Base-by-base conservation (phyloP, 2,113 vertebrate genomes). In the Polypterus senegalus region DNA sequence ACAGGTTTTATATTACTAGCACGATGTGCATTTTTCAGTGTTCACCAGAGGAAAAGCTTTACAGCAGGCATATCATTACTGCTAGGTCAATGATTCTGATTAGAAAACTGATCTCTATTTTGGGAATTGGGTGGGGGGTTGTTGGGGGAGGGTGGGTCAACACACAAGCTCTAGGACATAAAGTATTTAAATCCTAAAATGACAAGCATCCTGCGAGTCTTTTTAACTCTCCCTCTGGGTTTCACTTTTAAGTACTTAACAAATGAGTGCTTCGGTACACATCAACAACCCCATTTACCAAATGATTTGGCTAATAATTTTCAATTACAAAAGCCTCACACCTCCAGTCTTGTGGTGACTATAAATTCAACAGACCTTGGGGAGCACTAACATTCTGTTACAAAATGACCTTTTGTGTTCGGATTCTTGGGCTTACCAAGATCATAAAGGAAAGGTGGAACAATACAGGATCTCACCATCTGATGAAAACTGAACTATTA, bases 221-320 rank as follows among this genome's bases (percentile, higher is more conserved):
- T 77, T 76, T 84, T 83, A 84, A 85, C 85, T 87, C 80, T 79
- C 82, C 74, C 79, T 80, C 83, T 86, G 84, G 83, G 73, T 76
- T 81, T 81, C 81, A 67, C 62, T 81, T 81, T 82, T 81, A 85
- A 83, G 77, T 71, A 68, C 68, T 83, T 83, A 84, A 82, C 78
- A 76, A 79, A 74, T 67, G 66, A 81, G 78, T 82, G 75, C 66
- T 83, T 72, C 73, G 59, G 78, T 79, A 83, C 79, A 81, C 79
- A 80, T 81, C 85, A 83, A 79, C 75, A 71, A 81, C 73, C 77
- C 76, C 80, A 81, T 86, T 85, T 84, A 83, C 79, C 77, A 84
- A 74, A 79, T 86, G 82, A 83, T 85, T 86, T 84, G 84, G 74
- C 78, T 84, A 85, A 83, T 66, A 68, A 73, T 77, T 83, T 83